Evolutionary conservation across 2,888 invertebrate genomes (phyloP), one percentile per base, ranked within the genome.

Genomic region (Eilema depressum): DNA sequence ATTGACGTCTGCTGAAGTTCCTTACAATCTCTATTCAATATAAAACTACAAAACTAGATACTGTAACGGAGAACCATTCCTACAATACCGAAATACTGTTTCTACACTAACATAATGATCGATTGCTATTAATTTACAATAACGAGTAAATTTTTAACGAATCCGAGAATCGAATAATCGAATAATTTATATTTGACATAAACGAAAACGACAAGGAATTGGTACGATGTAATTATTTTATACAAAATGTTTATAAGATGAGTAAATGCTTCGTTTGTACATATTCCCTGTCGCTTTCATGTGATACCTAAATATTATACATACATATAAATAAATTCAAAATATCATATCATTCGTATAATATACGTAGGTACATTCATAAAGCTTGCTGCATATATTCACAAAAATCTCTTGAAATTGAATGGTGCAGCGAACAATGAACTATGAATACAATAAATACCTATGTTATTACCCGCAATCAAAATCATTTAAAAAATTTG

Each of bases 61-160:
- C 91, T 92, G 91, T 84, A 89, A 89, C 85, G 88, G 88, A 90
- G 89, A 89, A 89, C 83, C 81, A 85, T 86, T 88, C 88, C 88
- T 88, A 92, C 90, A 90, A 90, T 91, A 90, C 86, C 89, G 85
- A 92, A 93, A 93, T 94, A 94, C 93, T 94, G 94, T 83, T 92
- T 89, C 91, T 93, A 93, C 83, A 85, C 90, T 90, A 91, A 89
- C 84, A 83, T 89, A 87, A 89, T 87, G 85, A 90, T 89, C 85
- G 85, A 89, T 88, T 90, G 89, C 87, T 90, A 88, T 88, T 87
- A 87, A 89, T 91, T 90, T 91, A 92, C 87, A 86, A 86, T 89
- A 88, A 89, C 86, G 87, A 91, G 86, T 88, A 85, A 89, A 89
- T 85, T 88, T n/a, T 83, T 84, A 87, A 85, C 83, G 83, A 87